phyloP scores from a whole-genome alignment of 2,797 vertebrate genomes.

The Argentina silus region DNA sequence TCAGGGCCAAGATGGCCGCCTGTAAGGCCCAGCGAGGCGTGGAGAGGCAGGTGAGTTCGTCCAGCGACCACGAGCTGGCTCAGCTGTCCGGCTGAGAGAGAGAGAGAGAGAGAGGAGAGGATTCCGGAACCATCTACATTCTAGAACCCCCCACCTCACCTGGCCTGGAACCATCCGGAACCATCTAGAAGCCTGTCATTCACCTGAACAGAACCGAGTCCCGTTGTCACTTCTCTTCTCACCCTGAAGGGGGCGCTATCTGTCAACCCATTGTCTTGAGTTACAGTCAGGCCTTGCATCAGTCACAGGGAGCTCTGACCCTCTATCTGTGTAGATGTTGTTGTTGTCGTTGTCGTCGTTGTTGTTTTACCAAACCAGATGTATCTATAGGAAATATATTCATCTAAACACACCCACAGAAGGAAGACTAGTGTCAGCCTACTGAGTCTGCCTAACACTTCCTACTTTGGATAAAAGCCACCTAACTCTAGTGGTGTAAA shows the following conservation, averaged over 20 bases:
- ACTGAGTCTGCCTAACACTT: slow-evolving; percentile 17
- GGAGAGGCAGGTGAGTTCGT: slow-evolving; percentile 90
- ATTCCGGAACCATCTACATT: neutral
- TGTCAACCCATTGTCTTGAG: neutral
- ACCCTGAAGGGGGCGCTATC: neutral
- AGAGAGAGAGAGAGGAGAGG: slow-evolving; percentile 12
- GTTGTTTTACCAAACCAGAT: slow-evolving; percentile 1
- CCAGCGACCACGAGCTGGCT: slow-evolving; percentile 87
- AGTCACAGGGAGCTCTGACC: slow-evolving; percentile 14
- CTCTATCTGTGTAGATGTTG: neutral
- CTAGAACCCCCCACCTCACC: neutral
- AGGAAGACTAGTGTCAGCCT: slow-evolving; percentile 17
- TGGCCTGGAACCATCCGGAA: slow-evolving; percentile 9
- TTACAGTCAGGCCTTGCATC: neutral
- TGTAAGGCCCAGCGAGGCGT: slow-evolving; percentile 85
- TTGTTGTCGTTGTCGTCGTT: neutral
- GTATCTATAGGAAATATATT: slow-evolving; percentile 6
- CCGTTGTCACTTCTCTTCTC: neutral
- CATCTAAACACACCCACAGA: neutral
- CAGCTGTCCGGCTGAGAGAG: slow-evolving; percentile 73
- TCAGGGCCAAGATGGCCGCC: slow-evolving; percentile 81
- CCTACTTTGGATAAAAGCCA: slow-evolving; percentile 16
- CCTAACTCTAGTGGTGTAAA: neutral
- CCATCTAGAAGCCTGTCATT: neutral
- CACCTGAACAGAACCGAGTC: neutral